phyloP scores from a whole-genome alignment of 2,113 vertebrate species.

The Polyodon spathula region DNA sequence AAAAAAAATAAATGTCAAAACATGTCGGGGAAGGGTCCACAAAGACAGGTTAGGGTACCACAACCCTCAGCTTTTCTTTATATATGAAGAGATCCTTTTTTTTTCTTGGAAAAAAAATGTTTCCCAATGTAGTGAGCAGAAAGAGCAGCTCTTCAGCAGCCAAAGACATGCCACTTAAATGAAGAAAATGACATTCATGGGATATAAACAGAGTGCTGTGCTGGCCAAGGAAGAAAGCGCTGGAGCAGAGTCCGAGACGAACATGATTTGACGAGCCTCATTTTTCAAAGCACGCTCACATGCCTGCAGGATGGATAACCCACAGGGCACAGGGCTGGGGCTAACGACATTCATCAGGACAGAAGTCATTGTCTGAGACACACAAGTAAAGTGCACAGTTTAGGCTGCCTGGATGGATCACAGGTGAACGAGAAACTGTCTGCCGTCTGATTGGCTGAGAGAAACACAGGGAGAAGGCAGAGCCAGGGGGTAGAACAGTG shows the following conservation, averaged over 20 bases:
- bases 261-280: not conserved
- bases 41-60: too few species aligned
- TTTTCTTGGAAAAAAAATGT: too few species aligned
- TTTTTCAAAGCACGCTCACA: slow-evolving; percentile 13
- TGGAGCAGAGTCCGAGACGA: not conserved
- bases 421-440: slow-evolving; percentile 5
- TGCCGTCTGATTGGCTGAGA: not conserved
- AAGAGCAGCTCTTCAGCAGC: too few species aligned
- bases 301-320: slow-evolving; percentile 11
- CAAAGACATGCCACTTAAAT: too few species aligned
- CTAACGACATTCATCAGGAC: slow-evolving; percentile 14
- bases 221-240: too few species aligned
- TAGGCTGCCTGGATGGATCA: not conserved
- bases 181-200: too few species aligned
- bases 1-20: too few species aligned
- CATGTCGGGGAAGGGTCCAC: too few species aligned
- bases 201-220: too few species aligned
- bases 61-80: too few species aligned
- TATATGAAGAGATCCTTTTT: too few species aligned
- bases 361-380: not conserved
- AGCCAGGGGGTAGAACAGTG: not conserved
- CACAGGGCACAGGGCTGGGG: slow-evolving; percentile 4
- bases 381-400: not conserved
- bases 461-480: not conserved
- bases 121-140: too few species aligned